Conservation (phyloP, 2,888 invertebrate genomes). For the Oxycera nigricornis region DNA sequence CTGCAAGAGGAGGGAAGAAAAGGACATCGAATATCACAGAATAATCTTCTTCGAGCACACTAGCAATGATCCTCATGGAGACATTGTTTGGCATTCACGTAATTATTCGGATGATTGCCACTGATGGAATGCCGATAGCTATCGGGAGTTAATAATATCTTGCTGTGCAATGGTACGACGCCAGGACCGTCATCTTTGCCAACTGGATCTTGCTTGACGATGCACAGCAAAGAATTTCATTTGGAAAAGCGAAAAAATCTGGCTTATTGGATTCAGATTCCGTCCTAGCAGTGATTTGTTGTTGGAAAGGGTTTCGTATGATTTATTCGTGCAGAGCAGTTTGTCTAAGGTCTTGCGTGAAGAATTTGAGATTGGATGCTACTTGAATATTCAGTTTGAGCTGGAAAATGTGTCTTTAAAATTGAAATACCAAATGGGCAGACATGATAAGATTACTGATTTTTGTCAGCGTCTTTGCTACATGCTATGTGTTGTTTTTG, state of each 20-base stretch:
- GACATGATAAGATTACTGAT: too few relatives aligned
- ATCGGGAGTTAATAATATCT: conserved; percentile 14
- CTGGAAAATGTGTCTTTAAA: too few relatives aligned
- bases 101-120: conserved; percentile 36
- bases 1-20: neutral
- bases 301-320: neutral
- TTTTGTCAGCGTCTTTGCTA: too few relatives aligned
- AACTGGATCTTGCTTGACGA: too few relatives aligned
- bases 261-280: conserved; percentile 20
- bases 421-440: too few relatives aligned
- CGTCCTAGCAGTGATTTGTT: neutral
- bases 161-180: neutral
- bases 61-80: neutral
- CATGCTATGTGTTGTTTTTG: too few relatives aligned
- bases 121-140: conserved; percentile 20
- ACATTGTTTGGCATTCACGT: conserved; percentile 33
- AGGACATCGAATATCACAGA: neutral
- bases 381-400: too few relatives aligned
- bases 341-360: neutral
- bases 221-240: neutral
- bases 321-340: neutral
- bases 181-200: neutral
- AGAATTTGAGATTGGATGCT: neutral
- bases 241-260: conserved; percentile 2
- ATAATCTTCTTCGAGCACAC: neutral